Evolutionary conservation across 2,888 invertebrate species (phyloP).

Genomic region (Dascillus cervinus): DNA sequence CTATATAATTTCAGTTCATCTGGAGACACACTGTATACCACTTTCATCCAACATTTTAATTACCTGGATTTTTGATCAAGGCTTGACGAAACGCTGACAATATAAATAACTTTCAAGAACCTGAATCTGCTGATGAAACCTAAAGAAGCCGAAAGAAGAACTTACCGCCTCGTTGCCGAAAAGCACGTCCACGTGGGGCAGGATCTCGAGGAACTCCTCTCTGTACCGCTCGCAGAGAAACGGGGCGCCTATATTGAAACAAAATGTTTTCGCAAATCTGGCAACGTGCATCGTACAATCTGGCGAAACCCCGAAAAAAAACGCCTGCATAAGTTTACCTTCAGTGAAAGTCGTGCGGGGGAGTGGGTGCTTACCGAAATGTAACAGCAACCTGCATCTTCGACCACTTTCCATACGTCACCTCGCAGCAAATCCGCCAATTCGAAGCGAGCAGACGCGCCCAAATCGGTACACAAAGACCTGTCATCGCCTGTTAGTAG

Average conservation of each 20-base stretch:
- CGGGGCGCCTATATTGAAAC: slow-evolving; percentile 25
- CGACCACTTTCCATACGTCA: slow-evolving; percentile 8
- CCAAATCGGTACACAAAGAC: slow-evolving; percentile 24
- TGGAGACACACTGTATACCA: no score
- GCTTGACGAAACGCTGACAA: no score
- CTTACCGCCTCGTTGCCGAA: slow-evolving; percentile 28
- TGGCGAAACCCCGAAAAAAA: slow-evolving; percentile 22
- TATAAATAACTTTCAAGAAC: no score
- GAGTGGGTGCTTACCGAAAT: slow-evolving; percentile 25
- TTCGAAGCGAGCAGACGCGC: slow-evolving; percentile 20
- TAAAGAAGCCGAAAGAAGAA: no score
- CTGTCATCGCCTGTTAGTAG: slow-evolving; percentile 19
- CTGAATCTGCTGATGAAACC: no score
- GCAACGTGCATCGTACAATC: slow-evolving; percentile 17
- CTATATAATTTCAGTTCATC: no score
- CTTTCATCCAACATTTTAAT: no score
- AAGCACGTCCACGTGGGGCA: slow-evolving; percentile 20
- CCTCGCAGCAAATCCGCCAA: slow-evolving; percentile 10
- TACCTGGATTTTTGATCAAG: no score
- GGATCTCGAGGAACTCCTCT: slow-evolving; percentile 18
- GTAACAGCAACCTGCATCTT: slow-evolving; percentile 18
- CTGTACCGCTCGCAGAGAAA: slow-evolving; percentile 18
- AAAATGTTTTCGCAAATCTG: slow-evolving; percentile 18
- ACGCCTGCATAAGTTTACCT: no score
- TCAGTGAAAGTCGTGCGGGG: no score